Evolutionary conservation across 53 echinoderm and acorn worm species (phyloP).

Genomic region (Paracentrotus lividus): DNA sequence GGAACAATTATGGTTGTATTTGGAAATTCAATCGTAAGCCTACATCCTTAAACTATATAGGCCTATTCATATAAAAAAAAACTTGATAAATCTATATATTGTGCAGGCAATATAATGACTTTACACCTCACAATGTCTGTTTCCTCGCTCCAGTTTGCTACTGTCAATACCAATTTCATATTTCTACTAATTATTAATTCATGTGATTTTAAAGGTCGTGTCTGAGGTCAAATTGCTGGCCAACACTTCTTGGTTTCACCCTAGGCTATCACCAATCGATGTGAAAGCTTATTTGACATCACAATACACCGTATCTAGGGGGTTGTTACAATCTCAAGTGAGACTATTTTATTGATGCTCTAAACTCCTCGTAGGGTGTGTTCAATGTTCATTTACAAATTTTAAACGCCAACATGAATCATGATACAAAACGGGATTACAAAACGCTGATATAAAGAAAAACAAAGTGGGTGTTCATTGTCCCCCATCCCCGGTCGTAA

Average conservation of each 20-base stretch:
- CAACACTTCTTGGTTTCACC: background rate
- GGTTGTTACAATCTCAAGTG: background rate
- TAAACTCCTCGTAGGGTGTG: too few species aligned
- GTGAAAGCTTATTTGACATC: slow-evolving; percentile 13
- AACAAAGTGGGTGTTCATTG: too few species aligned
- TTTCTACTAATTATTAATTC: slow-evolving; percentile 25
- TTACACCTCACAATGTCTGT: background rate
- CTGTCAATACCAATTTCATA: background rate
- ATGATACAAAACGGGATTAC: too few species aligned
- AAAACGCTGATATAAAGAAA: too few species aligned
- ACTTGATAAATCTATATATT: background rate
- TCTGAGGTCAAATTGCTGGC: slow-evolving; percentile 19
- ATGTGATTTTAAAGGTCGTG: slow-evolving; percentile 37
- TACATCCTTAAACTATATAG: too few species aligned
- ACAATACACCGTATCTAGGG: slow-evolving; percentile 29
- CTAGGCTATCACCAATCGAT: slow-evolving; percentile 10
- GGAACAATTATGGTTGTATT: too few species aligned
- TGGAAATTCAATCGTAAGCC: too few species aligned
- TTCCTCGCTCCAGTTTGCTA: background rate
- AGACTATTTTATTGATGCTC: slow-evolving; percentile 29
- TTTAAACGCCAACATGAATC: too few species aligned
- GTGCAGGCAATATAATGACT: too few species aligned
- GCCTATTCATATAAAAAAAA: too few species aligned
- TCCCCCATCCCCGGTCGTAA: too few species aligned
- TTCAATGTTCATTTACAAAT: too few species aligned